phyloP scores from a whole-genome alignment of 2,797 vertebrate species.

The Artibeus lituratus region DNA sequence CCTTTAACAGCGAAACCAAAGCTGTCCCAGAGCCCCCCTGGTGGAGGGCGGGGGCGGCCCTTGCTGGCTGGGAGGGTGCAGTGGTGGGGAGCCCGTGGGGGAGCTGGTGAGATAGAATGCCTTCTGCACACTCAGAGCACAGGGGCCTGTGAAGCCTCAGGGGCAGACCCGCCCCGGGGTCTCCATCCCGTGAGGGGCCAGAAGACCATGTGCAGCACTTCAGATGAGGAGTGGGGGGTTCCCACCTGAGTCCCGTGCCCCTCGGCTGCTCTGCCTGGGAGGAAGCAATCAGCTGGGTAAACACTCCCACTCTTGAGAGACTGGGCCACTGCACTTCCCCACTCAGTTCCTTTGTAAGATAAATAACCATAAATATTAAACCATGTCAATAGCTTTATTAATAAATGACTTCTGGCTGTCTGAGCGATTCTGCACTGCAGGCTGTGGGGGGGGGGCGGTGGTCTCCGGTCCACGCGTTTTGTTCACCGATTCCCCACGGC shows the following conservation, averaged over 20 bases:
- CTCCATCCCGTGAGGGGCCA: background rate
- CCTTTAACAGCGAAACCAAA: background rate
- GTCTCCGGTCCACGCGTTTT: background rate
- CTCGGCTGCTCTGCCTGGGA: background rate
- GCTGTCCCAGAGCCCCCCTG: too few species aligned
- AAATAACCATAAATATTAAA: constrained; percentile 79
- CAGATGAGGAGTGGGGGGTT: too few species aligned
- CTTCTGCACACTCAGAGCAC: background rate
- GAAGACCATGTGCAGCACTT: too few species aligned
- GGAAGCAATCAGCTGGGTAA: constrained; percentile 72
- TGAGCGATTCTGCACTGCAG: background rate
- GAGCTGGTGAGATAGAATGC: background rate
- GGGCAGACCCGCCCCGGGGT: too few species aligned
- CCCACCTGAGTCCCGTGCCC: background rate
- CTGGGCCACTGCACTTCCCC: constrained; percentile 61
- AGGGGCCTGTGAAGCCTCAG: background rate
- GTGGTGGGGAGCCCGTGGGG: fast-evolving
- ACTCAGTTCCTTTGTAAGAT: constrained; percentile 75
- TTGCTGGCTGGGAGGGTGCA: too few species aligned
- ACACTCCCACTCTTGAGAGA: constrained; percentile 35
- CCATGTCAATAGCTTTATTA: constrained; percentile 78
- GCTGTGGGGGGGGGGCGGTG: background rate
- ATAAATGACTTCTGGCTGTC: constrained; percentile 70
- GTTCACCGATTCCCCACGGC: background rate
- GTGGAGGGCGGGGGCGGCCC: background rate